Percentiles rank a stretch among this genome's conserved stretches.
Evolutionary conservation across 2,113 vertebrate genomes (phyloP).

Genomic region (Ariopsis seemanni): DNA sequence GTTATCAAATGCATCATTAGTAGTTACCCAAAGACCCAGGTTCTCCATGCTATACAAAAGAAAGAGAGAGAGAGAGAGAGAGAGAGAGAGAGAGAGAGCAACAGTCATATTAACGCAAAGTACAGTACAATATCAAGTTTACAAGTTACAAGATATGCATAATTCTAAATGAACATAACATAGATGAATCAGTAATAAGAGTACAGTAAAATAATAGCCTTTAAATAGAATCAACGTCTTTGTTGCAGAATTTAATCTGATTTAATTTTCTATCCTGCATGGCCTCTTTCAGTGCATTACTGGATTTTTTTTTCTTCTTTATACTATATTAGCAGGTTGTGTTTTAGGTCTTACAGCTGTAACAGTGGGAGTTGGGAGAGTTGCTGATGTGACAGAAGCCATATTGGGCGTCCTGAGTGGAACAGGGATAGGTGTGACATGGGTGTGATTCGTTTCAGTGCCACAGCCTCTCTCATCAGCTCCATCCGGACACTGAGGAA

Average conservation of each 20-base stretch:
- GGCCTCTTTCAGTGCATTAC: background rate
- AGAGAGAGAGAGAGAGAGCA: background rate
- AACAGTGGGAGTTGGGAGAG: slow-evolving; percentile 53
- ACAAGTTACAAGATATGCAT: background rate
- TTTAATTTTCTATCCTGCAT: background rate
- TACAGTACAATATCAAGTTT: background rate
- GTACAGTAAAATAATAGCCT: background rate
- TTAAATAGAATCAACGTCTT: background rate
- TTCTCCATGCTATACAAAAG: slow-evolving; percentile 14
- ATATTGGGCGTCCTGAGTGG: slow-evolving; percentile 69
- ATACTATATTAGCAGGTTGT: background rate
- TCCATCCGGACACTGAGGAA: slow-evolving; percentile 69
- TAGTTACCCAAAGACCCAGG: slow-evolving; percentile 40
- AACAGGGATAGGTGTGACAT: slow-evolving; percentile 60
- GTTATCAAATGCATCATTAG: background rate
- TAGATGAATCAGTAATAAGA: background rate
- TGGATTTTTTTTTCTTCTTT: background rate
- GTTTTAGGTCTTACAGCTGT: slow-evolving; percentile 28
- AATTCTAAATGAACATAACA: background rate
- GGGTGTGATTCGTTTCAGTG: slow-evolving; percentile 28
- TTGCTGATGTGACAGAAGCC: slow-evolving; percentile 58
- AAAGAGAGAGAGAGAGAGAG: background rate
- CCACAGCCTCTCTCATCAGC: slow-evolving; percentile 76
- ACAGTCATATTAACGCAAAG: background rate
- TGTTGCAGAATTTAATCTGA: background rate